Percentiles rank a stretch among this genome's conserved stretches.
Conservation (phyloP, 1,140 invertebrate genomes). For the Drosophila athabasca region DNA sequence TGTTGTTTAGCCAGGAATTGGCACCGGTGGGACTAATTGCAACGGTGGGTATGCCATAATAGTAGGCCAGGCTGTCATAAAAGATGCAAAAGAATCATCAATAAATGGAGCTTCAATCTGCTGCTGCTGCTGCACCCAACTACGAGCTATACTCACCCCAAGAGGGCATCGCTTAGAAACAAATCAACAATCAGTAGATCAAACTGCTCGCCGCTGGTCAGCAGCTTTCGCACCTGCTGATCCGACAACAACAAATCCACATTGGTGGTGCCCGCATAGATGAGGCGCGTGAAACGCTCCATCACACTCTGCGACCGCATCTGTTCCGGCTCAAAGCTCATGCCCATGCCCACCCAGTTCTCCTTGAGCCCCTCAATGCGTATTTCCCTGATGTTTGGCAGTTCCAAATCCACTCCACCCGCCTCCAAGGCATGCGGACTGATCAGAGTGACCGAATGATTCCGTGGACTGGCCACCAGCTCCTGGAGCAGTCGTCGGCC, state of each 20-base stretch:
- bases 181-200: slow-evolving; percentile 76
- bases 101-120: neutral
- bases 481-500: slow-evolving; percentile 81
- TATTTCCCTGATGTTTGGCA: slow-evolving; percentile 60
- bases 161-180: slow-evolving; percentile 76
- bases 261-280: slow-evolving; percentile 76
- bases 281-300: slow-evolving; percentile 70
- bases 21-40: slow-evolving; percentile 86
- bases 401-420: slow-evolving; percentile 4
- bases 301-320: slow-evolving; percentile 64
- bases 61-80: slow-evolving; percentile 84
- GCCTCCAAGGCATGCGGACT: slow-evolving; percentile 55
- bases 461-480: slow-evolving; percentile 80
- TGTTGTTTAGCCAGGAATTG: slow-evolving; percentile 87
- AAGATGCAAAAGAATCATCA: neutral
- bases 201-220: slow-evolving; percentile 69
- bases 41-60: slow-evolving; percentile 86
- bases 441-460: slow-evolving; percentile 84
- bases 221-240: slow-evolving; percentile 57
- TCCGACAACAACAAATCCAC: slow-evolving; percentile 69
- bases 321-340: slow-evolving; percentile 73
- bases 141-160: slow-evolving; percentile 57
- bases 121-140: neutral
- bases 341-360: slow-evolving; percentile 84
- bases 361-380: slow-evolving; percentile 65